Evolutionary conservation across 2,113 vertebrate genomes (phyloP).

Genomic region (Craseonycteris thonglongyai): DNA sequence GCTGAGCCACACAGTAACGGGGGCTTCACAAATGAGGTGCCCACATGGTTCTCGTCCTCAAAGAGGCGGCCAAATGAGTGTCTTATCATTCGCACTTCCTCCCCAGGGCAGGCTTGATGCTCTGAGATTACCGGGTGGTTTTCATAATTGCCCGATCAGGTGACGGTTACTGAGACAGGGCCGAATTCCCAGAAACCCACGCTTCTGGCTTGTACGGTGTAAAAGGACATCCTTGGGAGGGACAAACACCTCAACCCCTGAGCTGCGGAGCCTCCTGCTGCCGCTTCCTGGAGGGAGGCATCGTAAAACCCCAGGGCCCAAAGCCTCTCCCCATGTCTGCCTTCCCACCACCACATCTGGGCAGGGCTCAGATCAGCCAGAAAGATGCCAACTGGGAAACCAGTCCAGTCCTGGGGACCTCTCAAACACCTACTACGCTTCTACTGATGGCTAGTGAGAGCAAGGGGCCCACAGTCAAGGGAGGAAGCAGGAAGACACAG

Average conservation of each 20-base stretch:
- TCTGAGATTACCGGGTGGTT: constrained; percentile 5
- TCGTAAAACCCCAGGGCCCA: neutral
- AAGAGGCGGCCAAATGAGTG: neutral
- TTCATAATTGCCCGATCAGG: constrained; percentile 21
- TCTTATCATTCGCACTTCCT: neutral
- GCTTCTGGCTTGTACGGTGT: neutral
- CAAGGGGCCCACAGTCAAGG: neutral
- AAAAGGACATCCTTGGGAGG: neutral
- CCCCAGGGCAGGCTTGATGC: constrained; percentile 8
- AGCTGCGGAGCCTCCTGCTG: fast-evolving
- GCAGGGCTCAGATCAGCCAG: neutral
- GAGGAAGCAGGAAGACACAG: neutral
- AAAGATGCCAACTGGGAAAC: neutral
- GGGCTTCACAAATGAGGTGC: neutral
- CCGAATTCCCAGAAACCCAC: neutral
- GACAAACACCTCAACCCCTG: neutral
- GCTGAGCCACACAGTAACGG: neutral
- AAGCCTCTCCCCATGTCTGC: neutral
- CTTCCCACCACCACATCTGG: neutral
- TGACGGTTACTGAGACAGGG: neutral
- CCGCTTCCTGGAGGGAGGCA: neutral
- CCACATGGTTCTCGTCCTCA: neutral
- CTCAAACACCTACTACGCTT: neutral
- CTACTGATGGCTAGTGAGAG: neutral
- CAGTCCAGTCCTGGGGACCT: neutral